These are phyloP conservation scores for Cettia cetti DNA, from an alignment of 2,113 vertebrate species.

Conservation along the genomic window DNA sequence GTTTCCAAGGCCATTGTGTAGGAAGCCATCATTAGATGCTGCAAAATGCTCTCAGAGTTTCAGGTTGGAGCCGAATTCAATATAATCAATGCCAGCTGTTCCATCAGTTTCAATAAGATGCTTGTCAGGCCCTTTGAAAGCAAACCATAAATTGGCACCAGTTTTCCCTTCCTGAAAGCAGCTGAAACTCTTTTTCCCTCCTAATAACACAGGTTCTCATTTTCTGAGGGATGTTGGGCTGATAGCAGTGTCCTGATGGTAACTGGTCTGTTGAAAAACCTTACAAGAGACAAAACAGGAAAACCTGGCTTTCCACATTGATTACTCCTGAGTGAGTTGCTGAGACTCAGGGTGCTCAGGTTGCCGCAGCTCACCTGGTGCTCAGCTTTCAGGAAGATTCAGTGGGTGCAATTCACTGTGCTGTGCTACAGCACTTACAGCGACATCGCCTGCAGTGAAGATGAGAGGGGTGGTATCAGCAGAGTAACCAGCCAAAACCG, in stretches of 20 bases:
- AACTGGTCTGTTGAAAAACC: not conserved
- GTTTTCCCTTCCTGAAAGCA: not conserved
- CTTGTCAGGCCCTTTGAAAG: not conserved
- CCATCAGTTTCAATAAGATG: not conserved
- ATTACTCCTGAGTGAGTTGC: not conserved
- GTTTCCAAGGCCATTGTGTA: not conserved
- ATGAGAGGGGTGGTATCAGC: not conserved
- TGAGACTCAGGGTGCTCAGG: not conserved
- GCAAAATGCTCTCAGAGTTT: not conserved
- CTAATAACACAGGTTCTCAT: not conserved
- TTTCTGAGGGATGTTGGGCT: not conserved
- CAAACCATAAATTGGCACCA: not conserved
- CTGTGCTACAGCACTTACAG: not conserved
- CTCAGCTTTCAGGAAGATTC: not conserved
- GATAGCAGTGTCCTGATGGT: not conserved
- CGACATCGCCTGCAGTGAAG: not conserved
- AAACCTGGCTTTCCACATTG: not conserved
- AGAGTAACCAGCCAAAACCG: not conserved
- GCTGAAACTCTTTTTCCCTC: not conserved
- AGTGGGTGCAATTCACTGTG: not conserved
- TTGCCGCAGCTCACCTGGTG: not conserved
- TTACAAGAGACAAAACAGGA: not conserved
- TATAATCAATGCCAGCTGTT: conserved; percentile 14
- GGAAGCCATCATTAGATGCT: not conserved
- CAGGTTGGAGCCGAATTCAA: not conserved